Evolutionary conservation across 2,888 invertebrate species (phyloP).

Genomic region (Oscheius myriophilus): DNA sequence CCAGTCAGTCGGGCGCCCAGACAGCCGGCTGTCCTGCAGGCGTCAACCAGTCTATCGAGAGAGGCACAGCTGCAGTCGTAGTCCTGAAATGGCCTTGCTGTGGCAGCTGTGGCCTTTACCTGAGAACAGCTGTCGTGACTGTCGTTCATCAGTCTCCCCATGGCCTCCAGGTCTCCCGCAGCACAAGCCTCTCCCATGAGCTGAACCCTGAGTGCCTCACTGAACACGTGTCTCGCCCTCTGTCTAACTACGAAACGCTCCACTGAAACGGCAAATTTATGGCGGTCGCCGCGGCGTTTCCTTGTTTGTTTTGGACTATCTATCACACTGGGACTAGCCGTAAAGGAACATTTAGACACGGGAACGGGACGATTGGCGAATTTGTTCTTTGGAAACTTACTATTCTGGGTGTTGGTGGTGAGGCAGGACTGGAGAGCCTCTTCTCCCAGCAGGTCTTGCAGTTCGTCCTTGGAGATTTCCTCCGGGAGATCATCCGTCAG

Average conservation of each 20-base stretch:
- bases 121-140: slow-evolving; percentile 82
- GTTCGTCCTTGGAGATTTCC: slow-evolving; percentile 31
- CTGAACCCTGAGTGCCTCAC: slow-evolving; percentile 85
- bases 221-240: slow-evolving; percentile 85
- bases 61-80: slow-evolving; percentile 92
- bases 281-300: too few species aligned
- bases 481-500: slow-evolving; percentile 42
- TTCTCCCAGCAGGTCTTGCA: slow-evolving; percentile 36
- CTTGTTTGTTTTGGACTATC: too few species aligned
- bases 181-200: slow-evolving; percentile 80
- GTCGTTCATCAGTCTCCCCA: slow-evolving; percentile 84
- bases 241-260: slow-evolving; percentile 79
- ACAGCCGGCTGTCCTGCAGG: slow-evolving; percentile 73
- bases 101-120: neutral
- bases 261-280: slow-evolving; percentile 51
- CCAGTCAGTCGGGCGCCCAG: slow-evolving; percentile 90
- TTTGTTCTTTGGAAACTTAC: too few species aligned
- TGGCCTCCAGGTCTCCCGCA: slow-evolving; percentile 42
- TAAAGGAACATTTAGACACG: too few species aligned
- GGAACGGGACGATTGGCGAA: too few species aligned
- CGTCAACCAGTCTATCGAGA: slow-evolving; percentile 79
- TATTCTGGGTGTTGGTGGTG: slow-evolving; percentile 41
- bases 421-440: slow-evolving; percentile 42
- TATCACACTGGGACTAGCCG: too few species aligned
- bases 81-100: slow-evolving; percentile 27